Conservation (phyloP, 2,888 invertebrate genomes). For the Microctonus aethiopoides region DNA sequence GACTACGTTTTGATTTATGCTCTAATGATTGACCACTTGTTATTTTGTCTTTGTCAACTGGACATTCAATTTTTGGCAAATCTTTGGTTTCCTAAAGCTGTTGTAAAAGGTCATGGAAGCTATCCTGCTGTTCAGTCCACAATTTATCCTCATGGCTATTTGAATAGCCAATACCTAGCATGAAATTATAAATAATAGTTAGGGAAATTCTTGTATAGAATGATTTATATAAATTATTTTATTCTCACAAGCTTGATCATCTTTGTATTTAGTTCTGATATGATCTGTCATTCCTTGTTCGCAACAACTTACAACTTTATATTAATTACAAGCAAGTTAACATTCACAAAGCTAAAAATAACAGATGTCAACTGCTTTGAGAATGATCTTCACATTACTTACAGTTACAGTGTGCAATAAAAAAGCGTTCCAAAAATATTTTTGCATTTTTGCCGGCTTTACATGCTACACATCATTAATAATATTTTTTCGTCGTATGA, state of each 20-base stretch:
- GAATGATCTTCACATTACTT: no score
- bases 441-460: no score
- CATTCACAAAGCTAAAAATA: no score
- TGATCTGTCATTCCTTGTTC: constrained; percentile 87
- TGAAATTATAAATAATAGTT: constrained; percentile 17
- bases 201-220: neutral
- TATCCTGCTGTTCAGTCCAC: constrained; percentile 88
- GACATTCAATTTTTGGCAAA: constrained; percentile 39
- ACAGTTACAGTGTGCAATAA: no score
- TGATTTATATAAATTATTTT: no score
- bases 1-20: constrained; percentile 81
- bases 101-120: constrained; percentile 79
- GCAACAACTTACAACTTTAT: no score
- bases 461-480: no score
- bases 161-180: constrained; percentile 78
- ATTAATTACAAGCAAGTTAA: no score
- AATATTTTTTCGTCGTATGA: no score
- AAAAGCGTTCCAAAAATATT: no score
- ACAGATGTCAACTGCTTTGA: no score
- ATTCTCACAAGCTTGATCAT: constrained; percentile 75
- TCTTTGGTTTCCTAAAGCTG: constrained; percentile 67
- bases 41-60: constrained; percentile 39
- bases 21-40: constrained; percentile 78
- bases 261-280: constrained; percentile 81
- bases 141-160: constrained; percentile 78